These are phyloP conservation scores for Poeciliopsis paucimaculata DNA, from an alignment of 2,797 vertebrate species.

Conservation along the genomic window DNA sequence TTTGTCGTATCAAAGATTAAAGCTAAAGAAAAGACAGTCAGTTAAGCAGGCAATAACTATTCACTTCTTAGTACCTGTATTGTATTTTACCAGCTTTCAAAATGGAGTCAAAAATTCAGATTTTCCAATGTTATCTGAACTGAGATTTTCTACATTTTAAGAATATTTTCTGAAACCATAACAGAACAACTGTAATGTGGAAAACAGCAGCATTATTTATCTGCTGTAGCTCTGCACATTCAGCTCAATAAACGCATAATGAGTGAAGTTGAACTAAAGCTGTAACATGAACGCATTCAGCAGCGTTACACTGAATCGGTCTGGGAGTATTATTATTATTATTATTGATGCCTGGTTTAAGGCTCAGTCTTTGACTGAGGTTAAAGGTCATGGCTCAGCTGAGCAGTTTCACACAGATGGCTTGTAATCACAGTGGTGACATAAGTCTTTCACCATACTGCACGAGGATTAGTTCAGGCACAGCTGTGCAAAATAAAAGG, in stretches of 20 bases:
- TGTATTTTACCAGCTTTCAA: no score
- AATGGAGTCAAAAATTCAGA: no score
- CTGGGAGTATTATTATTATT: conserved; percentile 26
- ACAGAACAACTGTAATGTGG: no score
- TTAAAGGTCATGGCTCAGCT: conserved; percentile 17
- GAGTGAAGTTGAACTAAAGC: no score
- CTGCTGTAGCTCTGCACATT: no score
- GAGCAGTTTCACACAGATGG: conserved; percentile 5
- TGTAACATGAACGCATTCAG: not conserved
- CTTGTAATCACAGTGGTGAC: not conserved
- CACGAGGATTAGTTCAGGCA: not conserved
- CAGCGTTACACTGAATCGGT: conserved; percentile 12
- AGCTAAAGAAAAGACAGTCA: not conserved
- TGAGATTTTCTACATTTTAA: no score
- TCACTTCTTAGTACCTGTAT: not conserved
- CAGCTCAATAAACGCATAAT: no score
- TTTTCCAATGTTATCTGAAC: no score
- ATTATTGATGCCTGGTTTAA: conserved; percentile 27
- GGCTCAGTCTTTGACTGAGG: not conserved
- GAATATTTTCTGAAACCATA: no score
- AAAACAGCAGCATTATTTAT: no score
- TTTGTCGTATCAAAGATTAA: not conserved
- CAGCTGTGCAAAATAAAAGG: not conserved
- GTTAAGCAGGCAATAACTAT: not conserved
- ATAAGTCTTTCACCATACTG: conserved; percentile 1